A percentile compares a stretch with the other conserved stretches of the same genome.
Conservation (phyloP, 2,888 invertebrate species). For the Alsophila aescularia region DNA sequence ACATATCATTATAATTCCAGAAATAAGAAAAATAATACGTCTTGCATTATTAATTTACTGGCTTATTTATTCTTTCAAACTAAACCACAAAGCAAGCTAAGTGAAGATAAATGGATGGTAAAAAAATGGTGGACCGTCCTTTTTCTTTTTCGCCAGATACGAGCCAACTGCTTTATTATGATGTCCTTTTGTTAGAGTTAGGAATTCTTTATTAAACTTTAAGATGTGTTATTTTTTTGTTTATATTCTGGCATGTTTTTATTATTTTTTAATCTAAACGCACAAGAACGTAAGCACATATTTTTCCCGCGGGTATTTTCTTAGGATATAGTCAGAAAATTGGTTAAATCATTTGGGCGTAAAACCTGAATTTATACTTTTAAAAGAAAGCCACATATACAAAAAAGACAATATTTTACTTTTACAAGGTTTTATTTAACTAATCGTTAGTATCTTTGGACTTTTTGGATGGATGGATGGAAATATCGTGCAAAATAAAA, state of each 20-base stretch:
- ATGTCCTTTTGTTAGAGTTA: not conserved
- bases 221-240: not conserved
- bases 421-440: no score
- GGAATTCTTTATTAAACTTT: not conserved
- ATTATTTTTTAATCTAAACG: no score
- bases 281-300: no score
- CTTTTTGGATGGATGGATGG: no score
- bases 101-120: slow-evolving; percentile 39
- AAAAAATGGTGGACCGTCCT: not conserved
- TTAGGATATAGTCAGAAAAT: not conserved
- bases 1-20: no score
- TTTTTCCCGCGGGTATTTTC: no score
- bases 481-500: no score
- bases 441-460: no score
- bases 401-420: no score
- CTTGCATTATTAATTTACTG: not conserved
- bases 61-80: slow-evolving; percentile 3
- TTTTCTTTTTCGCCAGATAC: slow-evolving; percentile 6
- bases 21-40: not conserved
- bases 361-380: no score
- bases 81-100: slow-evolving; percentile 30
- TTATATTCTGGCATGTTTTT: not conserved
- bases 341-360: no score
- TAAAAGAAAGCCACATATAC: no score
- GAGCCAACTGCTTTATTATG: not conserved